Base-by-base conservation (phyloP, 2,888 invertebrate species). In the Craniophora ligustri region DNA sequence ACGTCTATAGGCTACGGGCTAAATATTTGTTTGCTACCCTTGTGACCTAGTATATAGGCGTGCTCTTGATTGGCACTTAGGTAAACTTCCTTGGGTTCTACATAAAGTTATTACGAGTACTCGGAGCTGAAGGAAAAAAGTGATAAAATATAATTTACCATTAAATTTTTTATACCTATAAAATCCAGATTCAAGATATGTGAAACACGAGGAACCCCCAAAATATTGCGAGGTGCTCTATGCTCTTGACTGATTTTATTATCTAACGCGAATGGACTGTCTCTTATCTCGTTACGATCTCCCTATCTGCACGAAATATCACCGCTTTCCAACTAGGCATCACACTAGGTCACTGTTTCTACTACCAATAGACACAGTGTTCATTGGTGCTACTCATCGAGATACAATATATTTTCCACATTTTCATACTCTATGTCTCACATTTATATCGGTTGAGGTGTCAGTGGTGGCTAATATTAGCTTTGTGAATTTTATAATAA, bases 271-370 rank as follows among this genome's bases (percentile, higher is more conserved):
- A 60, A 51, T 54, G 70, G 57, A 61, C 74, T 74, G 51, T 65
- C 61, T 62, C 49, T 77, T 78, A 77, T 77, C 77, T 38, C 48
- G 47, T 49, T 65, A 64, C 63, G 65, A 76, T 76, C 77, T 73
- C 47, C 40, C 40, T 78, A 77, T 77, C 77, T 64, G 39, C 55
- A 65, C 46, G 36, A 59, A 57, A 72, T 54, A 67, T 35, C 49
- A 38, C 54, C 18, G 50, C 35, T 67, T 64, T 70, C 63, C 75
- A 67, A 55, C 70, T 54, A 40, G 39, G 50, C 39, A 4, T n/a
- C 10, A 10, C 39, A 35, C 69, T 51, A 35, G 47, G 35, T 28
- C 42, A 31, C n/a, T 21, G 26, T 26, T 28, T 15, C 13, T 36
- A 11, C 23, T n/a, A 10, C 39, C 4, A 26, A 26, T n/a, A 23